Base-by-base conservation (phyloP, 2,888 invertebrate genomes). In the Matsumyia berberina region DNA sequence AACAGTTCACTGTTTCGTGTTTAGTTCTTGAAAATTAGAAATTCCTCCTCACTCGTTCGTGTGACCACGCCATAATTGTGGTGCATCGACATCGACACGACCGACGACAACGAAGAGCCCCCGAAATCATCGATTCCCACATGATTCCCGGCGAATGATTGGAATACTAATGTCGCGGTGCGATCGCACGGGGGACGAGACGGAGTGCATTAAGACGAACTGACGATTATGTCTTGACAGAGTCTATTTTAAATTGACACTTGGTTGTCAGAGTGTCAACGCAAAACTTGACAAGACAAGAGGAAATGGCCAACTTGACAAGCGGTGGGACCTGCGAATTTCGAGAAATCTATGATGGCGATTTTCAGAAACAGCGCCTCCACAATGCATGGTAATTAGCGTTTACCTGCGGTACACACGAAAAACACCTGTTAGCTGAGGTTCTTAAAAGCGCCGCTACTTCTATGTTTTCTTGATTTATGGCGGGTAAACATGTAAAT, bases 41-140 rank as follows among this genome's bases (percentile, higher is more conserved):
- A 83, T 79, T 83, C 78, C 49, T 73, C 15, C 66, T 49, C 67
- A 83, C 83, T 57, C 58, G 51, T 15, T 33, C 49, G 72, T 72
- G 64, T 51, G 51, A 57, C 55, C 33, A 64, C 74, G 46, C 33
- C 69, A 60, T 19, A 39, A 39, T 19, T 31, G 12, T 11, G 39
- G 11, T 39, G 39, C 66, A 58, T n/a, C 51, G 44, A 46, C 39
- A 39, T 53, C 55, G 29, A 15, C 17, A n/a, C 24, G 24, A 24
- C 24, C 24, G 24, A 46, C 39, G 39, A 60, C 55, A 29, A 15
- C 17, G n/a, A 49, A 57, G 73, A 83, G 83, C 62, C 73, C 55
- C 78, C 83, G 78, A 83, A 78, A 73, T 73, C 73, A 78, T 73
- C 73, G 73, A 78, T 82, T 82, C 77, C 77, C 72, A 77, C 82